A percentile compares a stretch with the other conserved stretches of the same genome.
Evolutionary conservation across 1,140 invertebrate species (phyloP).

Genomic region (Drosophila suzukii): DNA sequence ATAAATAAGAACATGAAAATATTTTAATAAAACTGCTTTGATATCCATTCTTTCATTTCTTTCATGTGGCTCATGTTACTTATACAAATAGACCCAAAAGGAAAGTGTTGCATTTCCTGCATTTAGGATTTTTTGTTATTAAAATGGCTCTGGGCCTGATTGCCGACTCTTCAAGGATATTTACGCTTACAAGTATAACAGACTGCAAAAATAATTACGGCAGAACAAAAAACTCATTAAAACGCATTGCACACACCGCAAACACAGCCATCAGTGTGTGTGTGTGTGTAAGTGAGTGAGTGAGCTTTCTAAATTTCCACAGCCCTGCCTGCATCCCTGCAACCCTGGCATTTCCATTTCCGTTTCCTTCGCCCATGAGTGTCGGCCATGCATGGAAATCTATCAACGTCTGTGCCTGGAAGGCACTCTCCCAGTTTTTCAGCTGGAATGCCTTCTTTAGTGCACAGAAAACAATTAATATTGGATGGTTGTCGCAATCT

Average conservation of each 20-base stretch:
- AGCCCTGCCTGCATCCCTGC: conserved; percentile 1
- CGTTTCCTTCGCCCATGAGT: conserved; percentile 33
- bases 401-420: conserved; percentile 71
- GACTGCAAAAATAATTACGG: conserved; percentile 64
- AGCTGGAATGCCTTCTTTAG: conserved; percentile 12
- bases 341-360: conserved; percentile 16
- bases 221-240: conserved; percentile 76
- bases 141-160: conserved; percentile 35
- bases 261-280: conserved; percentile 33
- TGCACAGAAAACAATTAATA: conserved; percentile 5
- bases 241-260: conserved; percentile 56
- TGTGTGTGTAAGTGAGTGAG: conserved; percentile 13
- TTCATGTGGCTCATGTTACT: no score
- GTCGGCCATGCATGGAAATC: conserved; percentile 59
- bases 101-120: conserved; percentile 19
- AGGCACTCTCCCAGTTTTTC: conserved; percentile 22
- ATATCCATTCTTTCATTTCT: no score
- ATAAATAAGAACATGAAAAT: not conserved
- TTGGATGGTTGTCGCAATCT: not conserved
- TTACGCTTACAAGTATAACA: conserved; percentile 40
- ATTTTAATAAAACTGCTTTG: not conserved
- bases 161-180: conserved; percentile 34
- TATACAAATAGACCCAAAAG: not conserved
- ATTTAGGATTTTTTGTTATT: conserved; percentile 35
- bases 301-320: conserved; percentile 32